A percentile compares a stretch with the other conserved stretches of the same genome.
phyloP scores from a whole-genome alignment of 2,797 vertebrate species.

The Acipenser transmontanus region DNA sequence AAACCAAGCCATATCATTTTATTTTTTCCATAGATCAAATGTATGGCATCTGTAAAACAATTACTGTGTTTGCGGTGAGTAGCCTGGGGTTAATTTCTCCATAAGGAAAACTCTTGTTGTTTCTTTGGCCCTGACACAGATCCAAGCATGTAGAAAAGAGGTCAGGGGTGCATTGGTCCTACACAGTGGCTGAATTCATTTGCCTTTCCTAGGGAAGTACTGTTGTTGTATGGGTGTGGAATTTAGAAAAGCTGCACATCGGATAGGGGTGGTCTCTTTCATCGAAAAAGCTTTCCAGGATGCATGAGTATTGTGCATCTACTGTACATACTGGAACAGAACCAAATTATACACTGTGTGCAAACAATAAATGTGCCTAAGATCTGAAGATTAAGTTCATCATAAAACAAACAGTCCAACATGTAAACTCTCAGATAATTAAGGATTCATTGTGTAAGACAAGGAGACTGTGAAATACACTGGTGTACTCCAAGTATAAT shows the following conservation, averaged over 20 bases:
- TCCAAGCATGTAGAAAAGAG: slow-evolving; percentile 36
- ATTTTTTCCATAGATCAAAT: slow-evolving; percentile 40
- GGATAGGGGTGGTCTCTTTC: slow-evolving; percentile 19
- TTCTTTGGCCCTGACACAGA: neutral
- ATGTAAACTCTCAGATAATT: too few relatives aligned
- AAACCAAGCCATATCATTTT: slow-evolving; percentile 7
- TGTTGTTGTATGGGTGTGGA: neutral
- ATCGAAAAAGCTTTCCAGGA: neutral
- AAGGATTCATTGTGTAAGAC: too few relatives aligned
- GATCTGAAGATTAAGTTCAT: too few relatives aligned
- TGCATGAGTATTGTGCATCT: neutral
- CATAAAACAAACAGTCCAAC: too few relatives aligned
- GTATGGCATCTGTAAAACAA: slow-evolving; percentile 56
- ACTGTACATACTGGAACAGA: too few relatives aligned
- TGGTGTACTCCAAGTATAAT: too few relatives aligned
- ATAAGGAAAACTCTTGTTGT: slow-evolving; percentile 2
- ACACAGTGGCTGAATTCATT: slow-evolving; percentile 44
- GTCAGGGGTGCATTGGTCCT: slow-evolving; percentile 36
- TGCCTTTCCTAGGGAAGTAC: slow-evolving; percentile 37
- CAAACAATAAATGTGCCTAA: too few relatives aligned
- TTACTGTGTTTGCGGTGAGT: slow-evolving; percentile 40
- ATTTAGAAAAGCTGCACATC: slow-evolving; percentile 9
- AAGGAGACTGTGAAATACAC: too few relatives aligned
- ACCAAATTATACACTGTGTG: too few relatives aligned
- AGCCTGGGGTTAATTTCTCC: neutral